A percentile compares a stretch with the other conserved stretches of the same genome.
These are phyloP conservation scores for rabbit (Oryctolagus cuniculus) DNA, from an alignment of 2,113 vertebrate genomes.

Conservation along the genomic window DNA sequence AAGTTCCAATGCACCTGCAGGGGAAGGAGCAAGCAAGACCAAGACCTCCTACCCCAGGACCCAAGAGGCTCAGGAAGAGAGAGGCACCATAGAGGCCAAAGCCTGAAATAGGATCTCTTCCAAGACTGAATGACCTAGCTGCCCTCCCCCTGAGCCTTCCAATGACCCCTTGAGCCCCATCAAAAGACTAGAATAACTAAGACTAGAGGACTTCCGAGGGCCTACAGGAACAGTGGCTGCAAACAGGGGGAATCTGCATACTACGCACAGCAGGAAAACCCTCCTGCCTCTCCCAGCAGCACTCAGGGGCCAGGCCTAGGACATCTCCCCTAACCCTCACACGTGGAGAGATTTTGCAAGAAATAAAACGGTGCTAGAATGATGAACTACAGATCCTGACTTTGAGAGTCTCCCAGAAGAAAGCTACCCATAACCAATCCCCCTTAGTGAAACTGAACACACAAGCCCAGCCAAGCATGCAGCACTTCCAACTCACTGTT, in stretches of 20 bases:
- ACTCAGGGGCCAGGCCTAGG: not conserved
- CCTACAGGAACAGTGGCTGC: not conserved
- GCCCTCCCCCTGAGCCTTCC: not conserved
- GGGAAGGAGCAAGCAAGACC: not conserved
- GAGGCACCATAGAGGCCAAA: not conserved
- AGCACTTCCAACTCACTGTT: not conserved
- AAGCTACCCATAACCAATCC: not conserved
- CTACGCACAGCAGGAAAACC: no score
- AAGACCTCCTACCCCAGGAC: not conserved
- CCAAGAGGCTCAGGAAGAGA: not conserved
- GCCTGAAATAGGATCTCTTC: not conserved
- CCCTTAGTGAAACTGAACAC: not conserved
- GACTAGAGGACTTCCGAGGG: not conserved
- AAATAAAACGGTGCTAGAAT: not conserved
- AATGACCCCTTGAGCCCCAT: not conserved
- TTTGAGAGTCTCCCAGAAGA: not conserved
- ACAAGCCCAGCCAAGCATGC: not conserved
- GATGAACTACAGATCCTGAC: not conserved
- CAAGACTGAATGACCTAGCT: no score
- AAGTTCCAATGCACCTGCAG: not conserved
- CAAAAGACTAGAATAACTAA: no score
- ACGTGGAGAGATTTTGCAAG: not conserved
- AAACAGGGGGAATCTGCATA: no score
- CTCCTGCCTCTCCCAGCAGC: not conserved
- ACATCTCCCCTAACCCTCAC: not conserved